Conservation (phyloP, 1,140 invertebrate species). For the Antheraea mylitta region DNA sequence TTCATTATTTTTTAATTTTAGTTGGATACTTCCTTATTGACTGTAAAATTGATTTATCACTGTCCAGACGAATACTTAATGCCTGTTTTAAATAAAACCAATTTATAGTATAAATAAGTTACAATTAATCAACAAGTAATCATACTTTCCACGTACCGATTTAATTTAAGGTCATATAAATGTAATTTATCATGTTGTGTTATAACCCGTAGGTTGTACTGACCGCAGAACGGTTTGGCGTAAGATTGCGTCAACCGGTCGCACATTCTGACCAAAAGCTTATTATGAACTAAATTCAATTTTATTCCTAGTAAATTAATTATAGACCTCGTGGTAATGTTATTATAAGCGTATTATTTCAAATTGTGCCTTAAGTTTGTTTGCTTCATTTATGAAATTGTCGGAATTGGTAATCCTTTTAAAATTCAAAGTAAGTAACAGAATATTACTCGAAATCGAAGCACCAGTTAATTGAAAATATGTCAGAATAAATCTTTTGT, state of each 20-base stretch:
- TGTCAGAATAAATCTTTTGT: too few species aligned
- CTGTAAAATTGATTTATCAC: too few species aligned
- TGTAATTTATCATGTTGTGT: background rate
- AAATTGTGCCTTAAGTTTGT: too few species aligned
- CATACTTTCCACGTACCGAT: slow-evolving; percentile 1
- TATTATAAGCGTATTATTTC: background rate
- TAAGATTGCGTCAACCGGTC: background rate
- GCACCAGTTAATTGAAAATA: too few species aligned
- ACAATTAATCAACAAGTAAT: background rate
- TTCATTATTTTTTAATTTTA: too few species aligned
- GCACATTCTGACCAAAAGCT: background rate
- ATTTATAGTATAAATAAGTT: background rate
- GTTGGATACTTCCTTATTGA: too few species aligned
- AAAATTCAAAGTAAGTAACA: too few species aligned
- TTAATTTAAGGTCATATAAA: background rate
- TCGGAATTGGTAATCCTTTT: too few species aligned
- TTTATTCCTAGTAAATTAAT: background rate
- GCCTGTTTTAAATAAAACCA: too few species aligned
- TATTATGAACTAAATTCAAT: slow-evolving; percentile 4
- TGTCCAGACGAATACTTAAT: too few species aligned
- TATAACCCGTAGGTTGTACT: background rate
- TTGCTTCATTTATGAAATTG: too few species aligned
- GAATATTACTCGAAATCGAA: too few species aligned
- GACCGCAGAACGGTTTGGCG: background rate
- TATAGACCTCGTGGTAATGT: background rate